These are phyloP conservation scores for Cossypha niveicapilla DNA, from an alignment of 2,797 vertebrate species.

Conservation along the genomic window DNA sequence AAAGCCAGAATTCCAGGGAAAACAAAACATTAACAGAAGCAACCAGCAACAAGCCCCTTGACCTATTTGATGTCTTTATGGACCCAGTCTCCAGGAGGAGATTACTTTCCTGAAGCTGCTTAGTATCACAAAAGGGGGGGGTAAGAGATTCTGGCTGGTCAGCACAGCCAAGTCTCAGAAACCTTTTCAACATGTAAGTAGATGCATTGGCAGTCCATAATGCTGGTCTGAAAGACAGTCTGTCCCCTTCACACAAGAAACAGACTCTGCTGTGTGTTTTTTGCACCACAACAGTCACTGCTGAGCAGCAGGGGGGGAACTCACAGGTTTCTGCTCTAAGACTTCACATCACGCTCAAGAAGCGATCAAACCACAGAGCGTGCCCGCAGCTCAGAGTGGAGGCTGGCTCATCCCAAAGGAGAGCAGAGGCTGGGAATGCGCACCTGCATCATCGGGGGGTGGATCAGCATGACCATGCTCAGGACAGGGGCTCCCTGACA, in stretches of 20 bases:
- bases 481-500: rapidly evolving
- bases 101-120: background rate
- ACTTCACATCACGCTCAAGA: background rate
- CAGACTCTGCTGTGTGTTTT: background rate
- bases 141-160: background rate
- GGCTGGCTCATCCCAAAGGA: background rate
- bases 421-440: background rate
- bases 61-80: background rate
- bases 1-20: background rate
- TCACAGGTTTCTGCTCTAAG: background rate
- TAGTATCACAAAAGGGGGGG: background rate
- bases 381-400: background rate
- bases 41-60: background rate
- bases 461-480: rapidly evolving
- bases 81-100: background rate
- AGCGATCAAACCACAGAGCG: rapidly evolving
- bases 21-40: background rate
- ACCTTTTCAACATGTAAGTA: background rate
- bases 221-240: background rate
- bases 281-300: background rate
- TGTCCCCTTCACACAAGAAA: background rate
- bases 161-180: background rate
- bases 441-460: rapidly evolving
- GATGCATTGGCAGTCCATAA: background rate
- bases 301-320: background rate